Conservation (phyloP, 1,140 invertebrate species). For the Gerris buenoi region DNA sequence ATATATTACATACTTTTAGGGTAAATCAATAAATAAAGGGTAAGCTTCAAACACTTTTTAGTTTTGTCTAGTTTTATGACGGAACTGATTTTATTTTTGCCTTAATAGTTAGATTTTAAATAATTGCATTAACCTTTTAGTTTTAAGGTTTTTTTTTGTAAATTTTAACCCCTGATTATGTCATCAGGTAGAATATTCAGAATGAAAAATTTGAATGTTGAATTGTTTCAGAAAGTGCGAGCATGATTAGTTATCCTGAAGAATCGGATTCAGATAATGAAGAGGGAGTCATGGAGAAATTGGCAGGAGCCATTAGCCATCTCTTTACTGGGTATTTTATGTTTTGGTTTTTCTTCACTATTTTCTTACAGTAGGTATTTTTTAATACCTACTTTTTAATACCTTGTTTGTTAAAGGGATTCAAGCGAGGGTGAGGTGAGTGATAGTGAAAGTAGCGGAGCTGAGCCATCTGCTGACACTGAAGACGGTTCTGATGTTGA, state of each 20-base stretch:
- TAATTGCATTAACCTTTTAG: no score
- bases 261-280: constrained; percentile 72
- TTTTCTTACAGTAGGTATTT: not conserved
- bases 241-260: constrained; percentile 37
- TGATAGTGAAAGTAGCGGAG: constrained; percentile 49
- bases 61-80: no score
- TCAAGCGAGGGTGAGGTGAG: constrained; percentile 57
- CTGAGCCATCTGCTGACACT: constrained; percentile 36
- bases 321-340: constrained; percentile 45
- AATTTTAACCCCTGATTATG: no score
- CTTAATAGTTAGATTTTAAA: no score
- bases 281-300: constrained; percentile 47
- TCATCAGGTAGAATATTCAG: no score
- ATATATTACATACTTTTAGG: no score
- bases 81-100: no score
- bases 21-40: no score
- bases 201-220: no score
- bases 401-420: constrained; percentile 34
- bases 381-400: not conserved
- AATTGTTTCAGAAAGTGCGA: constrained; percentile 24
- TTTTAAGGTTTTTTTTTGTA: no score
- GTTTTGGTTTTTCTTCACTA: not conserved
- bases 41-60: no score
- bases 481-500: constrained; percentile 24
- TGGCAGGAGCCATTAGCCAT: constrained; percentile 53